A percentile compares a stretch with the other conserved stretches of the same genome.
Conservation (phyloP, 2,113 vertebrate genomes). For the Heterochromis multidens region DNA sequence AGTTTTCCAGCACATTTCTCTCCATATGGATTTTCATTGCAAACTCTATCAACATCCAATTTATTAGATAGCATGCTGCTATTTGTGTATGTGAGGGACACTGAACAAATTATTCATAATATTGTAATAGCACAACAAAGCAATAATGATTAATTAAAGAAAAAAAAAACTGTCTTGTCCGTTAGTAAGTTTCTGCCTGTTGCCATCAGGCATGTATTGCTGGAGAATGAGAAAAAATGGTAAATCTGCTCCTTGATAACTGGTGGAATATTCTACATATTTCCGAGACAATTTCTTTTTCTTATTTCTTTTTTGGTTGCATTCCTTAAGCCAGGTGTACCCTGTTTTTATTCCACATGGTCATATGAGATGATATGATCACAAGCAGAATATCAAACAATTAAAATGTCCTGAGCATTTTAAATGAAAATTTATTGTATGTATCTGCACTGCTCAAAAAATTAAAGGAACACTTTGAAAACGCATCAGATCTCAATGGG, state of each 20-base stretch:
- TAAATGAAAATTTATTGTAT: background rate
- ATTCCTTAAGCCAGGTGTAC: background rate
- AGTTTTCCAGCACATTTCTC: background rate
- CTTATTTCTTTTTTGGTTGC: background rate
- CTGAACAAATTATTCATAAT: conserved; percentile 32
- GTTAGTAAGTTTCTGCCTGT: background rate
- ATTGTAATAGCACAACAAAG: conserved; percentile 20
- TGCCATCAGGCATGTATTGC: background rate
- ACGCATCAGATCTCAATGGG: too few species aligned
- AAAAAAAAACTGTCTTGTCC: background rate
- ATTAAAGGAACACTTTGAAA: background rate
- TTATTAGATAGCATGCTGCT: conserved; percentile 38
- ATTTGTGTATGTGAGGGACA: background rate
- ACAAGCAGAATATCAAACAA: background rate
- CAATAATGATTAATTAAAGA: conserved; percentile 11
- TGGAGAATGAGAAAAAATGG: background rate
- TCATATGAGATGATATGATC: background rate
- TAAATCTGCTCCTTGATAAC: background rate
- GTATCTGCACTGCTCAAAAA: background rate
- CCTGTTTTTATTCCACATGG: background rate
- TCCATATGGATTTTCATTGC: conserved; percentile 40
- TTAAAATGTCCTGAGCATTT: background rate
- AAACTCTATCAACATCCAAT: conserved; percentile 36
- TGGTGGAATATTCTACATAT: background rate
- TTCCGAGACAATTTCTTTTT: background rate